These are phyloP conservation scores for Eurytoma adleriae DNA, from an alignment of 2,888 invertebrate species.

Conservation along the genomic window DNA sequence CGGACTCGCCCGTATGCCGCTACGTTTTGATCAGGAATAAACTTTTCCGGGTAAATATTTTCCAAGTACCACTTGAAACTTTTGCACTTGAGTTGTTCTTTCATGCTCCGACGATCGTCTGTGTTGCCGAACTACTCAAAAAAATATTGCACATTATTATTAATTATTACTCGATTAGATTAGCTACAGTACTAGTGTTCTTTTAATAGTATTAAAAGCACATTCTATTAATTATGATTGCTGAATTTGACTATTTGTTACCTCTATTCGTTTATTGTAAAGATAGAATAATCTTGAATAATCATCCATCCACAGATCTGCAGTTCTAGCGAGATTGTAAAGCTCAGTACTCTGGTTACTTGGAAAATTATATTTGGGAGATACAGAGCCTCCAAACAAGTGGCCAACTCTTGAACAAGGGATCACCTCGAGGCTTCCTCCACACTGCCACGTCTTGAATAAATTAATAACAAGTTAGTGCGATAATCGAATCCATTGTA, in stretches of 20 bases:
- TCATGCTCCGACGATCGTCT: constrained; percentile 85
- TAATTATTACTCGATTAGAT: constrained; percentile 69
- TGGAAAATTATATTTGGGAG: constrained; percentile 87
- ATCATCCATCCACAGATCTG: constrained; percentile 98
- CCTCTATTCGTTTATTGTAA: constrained; percentile 87
- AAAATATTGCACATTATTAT: constrained; percentile 73
- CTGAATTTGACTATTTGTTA: constrained; percentile 67
- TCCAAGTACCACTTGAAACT: constrained; percentile 95
- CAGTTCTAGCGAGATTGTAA: constrained; percentile 95
- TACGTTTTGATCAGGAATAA: constrained; percentile 90
- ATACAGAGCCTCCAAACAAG: constrained; percentile 95
- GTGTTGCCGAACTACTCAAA: constrained; percentile 84
- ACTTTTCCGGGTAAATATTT: constrained; percentile 93
- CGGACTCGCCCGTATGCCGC: constrained; percentile 84
- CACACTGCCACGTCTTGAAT: constrained; percentile 78
- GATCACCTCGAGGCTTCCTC: constrained; percentile 93
- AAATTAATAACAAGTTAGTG: neutral
- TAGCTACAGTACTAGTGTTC: constrained; percentile 65
- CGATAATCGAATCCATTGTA: neutral
- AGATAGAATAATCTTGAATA: constrained; percentile 94
- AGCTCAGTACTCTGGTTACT: constrained; percentile 94
- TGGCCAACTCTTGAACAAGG: constrained; percentile 97
- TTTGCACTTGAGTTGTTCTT: constrained; percentile 90
- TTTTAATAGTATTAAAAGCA: constrained; percentile 64
- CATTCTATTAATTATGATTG: neutral